A percentile compares a stretch with the other conserved stretches of the same genome.
These are phyloP conservation scores for Sinocyclocheilus maitianheensis DNA, from an alignment of 2,113 vertebrate genomes.

Conservation along the genomic window DNA sequence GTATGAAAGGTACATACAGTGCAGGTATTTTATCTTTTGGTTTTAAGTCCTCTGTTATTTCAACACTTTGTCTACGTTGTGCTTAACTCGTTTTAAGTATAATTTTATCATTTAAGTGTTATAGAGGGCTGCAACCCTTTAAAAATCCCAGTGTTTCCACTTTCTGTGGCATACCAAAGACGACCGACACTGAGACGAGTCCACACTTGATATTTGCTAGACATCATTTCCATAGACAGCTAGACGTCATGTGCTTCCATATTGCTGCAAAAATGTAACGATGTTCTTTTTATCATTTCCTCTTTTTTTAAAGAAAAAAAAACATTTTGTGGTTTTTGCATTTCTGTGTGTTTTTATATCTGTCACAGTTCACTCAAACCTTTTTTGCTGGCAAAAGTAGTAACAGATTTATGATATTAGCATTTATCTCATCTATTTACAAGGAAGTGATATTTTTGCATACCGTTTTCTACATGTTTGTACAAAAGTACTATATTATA, in stretches of 20 bases:
- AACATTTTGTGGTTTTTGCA: slow-evolving; percentile 69
- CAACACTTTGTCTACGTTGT: slow-evolving; percentile 35
- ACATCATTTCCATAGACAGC: slow-evolving; percentile 48
- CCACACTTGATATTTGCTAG: slow-evolving; percentile 52
- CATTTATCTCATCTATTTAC: slow-evolving; percentile 75
- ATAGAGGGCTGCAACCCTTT: not conserved
- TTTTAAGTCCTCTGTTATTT: slow-evolving; percentile 28
- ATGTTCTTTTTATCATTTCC: slow-evolving; percentile 62
- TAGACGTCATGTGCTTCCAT: slow-evolving; percentile 68
- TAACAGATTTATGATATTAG: slow-evolving; percentile 72
- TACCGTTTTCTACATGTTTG: slow-evolving; percentile 84
- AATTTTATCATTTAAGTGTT: slow-evolving; percentile 38
- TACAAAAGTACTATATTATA: slow-evolving; percentile 84
- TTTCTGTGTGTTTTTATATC: slow-evolving; percentile 69
- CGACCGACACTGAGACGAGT: slow-evolving; percentile 62
- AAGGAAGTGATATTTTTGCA: slow-evolving; percentile 78
- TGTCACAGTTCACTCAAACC: slow-evolving; percentile 72
- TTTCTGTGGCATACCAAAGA: slow-evolving; percentile 77
- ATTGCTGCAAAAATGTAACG: slow-evolving; percentile 70
- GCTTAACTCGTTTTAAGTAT: slow-evolving; percentile 31
- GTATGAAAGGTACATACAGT: slow-evolving; percentile 25
- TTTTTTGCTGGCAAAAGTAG: slow-evolving; percentile 84
- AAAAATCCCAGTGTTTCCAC: slow-evolving; percentile 46
- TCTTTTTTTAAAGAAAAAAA: slow-evolving; percentile 55
- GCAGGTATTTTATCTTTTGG: slow-evolving; percentile 28